Evolutionary conservation across 2,113 vertebrate genomes (phyloP).

Genomic region (Lophochroa leadbeateri): DNA sequence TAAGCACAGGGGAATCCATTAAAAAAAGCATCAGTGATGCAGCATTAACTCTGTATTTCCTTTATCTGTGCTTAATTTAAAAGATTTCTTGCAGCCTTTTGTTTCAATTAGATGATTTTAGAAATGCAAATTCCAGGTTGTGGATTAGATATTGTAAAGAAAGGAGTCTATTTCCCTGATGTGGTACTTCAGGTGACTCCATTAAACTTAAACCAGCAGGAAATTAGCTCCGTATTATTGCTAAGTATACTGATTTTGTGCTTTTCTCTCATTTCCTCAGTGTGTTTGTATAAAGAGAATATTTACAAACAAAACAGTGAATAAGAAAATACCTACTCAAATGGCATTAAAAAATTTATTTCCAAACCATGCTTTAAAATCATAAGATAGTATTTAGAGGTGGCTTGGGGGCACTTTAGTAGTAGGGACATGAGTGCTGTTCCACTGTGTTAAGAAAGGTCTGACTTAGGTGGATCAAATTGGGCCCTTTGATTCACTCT

Average conservation of each 20-base stretch:
- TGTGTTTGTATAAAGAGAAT: background rate
- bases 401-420: background rate
- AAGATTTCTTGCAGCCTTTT: background rate
- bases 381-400: background rate
- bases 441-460: background rate
- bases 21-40: background rate
- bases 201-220: background rate
- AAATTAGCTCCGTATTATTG: background rate
- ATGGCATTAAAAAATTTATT: background rate
- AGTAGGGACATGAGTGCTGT: background rate
- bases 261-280: background rate
- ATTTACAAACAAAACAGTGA: background rate
- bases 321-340: background rate
- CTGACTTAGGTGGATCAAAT: background rate
- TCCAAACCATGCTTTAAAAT: background rate
- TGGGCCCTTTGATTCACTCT: background rate
- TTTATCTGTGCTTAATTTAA: slow-evolving; percentile 1
- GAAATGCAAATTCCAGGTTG: background rate
- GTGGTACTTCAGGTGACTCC: background rate
- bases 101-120: background rate
- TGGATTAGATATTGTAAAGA: background rate
- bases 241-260: background rate
- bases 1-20: background rate
- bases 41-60: background rate
- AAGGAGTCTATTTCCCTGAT: background rate